Conservation (phyloP, 2,888 invertebrate species). For the Doris montereyensis region DNA sequence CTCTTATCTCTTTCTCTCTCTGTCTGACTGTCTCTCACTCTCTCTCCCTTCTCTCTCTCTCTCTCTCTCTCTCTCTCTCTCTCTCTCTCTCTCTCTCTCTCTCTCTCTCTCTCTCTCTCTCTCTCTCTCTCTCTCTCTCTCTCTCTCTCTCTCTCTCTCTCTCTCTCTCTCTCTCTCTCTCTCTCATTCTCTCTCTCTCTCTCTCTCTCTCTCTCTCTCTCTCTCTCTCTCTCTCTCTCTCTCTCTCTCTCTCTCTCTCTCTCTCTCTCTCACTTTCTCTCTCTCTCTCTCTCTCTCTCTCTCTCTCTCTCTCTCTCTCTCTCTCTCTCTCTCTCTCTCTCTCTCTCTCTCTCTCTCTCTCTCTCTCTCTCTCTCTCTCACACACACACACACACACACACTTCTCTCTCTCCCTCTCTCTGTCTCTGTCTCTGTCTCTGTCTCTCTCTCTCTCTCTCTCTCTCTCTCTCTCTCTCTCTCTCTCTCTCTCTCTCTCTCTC, state of each 20-base stretch:
- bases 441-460: background rate
- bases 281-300: conserved; percentile 4
- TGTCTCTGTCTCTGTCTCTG: background rate
- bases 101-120: background rate
- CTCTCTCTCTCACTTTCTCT: conserved; percentile 18
- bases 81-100: background rate
- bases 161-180: background rate
- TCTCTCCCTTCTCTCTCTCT: background rate
- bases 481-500: too few relatives aligned
- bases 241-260: conserved; percentile 17
- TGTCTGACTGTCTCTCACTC: background rate
- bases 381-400: too few relatives aligned
- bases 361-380: background rate
- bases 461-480: too few relatives aligned
- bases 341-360: background rate
- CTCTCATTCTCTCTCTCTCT: background rate
- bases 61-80: background rate
- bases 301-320: background rate
- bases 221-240: background rate
- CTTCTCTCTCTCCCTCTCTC: background rate
- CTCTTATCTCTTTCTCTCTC: conserved; percentile 11
- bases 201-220: background rate
- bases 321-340: background rate
- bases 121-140: background rate
- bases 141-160: background rate